Base-by-base conservation (phyloP, 2,888 invertebrate genomes). In the Notodonta ziczac region DNA sequence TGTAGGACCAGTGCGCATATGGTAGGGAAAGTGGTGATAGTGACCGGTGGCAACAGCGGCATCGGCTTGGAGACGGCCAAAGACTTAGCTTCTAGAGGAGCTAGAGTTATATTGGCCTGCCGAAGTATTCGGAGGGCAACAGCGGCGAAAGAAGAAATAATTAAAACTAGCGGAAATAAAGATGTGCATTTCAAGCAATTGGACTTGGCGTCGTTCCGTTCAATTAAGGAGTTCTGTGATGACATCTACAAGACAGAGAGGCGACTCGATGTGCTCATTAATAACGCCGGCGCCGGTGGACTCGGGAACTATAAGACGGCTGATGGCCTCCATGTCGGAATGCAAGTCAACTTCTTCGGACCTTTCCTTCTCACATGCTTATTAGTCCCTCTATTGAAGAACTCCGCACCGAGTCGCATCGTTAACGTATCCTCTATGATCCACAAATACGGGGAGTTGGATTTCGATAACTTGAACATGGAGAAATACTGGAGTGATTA, bases 291-390 rank as follows among this genome's bases (percentile, higher is more conserved):
- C 10, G 88, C 93, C 12, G 91, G 88, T 32, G 93, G 91, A 10
- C 82, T 90, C 55, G 90, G 91, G 14, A 90, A 91, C 74, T 85
- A 88, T 68, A 94, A 90, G 73, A 95, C 96, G 4, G 91, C 94
- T 73, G 96, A 97, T 76, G 96, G 96, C 5, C 88, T 96, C 62
- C 96, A 96, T 72, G 82, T 93, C n/a, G 95, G 95, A 62, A 95
- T 96, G 94, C 96, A 96, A 78, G 94, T 95, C 57, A 97, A 97
- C 83, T 95, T 96, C 84, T 96, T 96, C 78, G 96, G 96, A 13
- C 96, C 95, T 1, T 97, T 97, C 82, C 89, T 97, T 59, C 88
- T 97, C 59, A 97, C 96, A 3, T 95, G 95, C 76, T 88, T 97
- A 14, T 74, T 95, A 68, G 59, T 92, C 14, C 91, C 93, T 7